A percentile compares a stretch with the other conserved stretches of the same genome.
Evolutionary conservation across 2,797 vertebrate genomes (phyloP).

Genomic region (Ambastaia sidthimunki): DNA sequence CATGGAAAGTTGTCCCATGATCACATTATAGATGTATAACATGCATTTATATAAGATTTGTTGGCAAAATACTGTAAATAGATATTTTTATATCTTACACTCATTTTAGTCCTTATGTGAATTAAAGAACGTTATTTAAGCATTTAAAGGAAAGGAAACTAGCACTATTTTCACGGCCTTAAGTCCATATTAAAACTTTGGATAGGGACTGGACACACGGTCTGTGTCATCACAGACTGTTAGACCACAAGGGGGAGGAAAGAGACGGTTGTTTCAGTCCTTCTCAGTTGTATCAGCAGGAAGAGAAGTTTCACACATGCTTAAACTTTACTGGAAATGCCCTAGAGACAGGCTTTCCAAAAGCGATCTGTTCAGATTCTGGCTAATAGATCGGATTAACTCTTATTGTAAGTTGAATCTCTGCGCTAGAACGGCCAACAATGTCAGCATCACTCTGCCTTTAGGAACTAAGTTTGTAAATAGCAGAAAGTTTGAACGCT

Average conservation of each 20-base stretch:
- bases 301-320: constrained; percentile 34
- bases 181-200: constrained; percentile 66
- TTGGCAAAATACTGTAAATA: constrained; percentile 16
- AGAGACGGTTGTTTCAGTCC: constrained; percentile 61
- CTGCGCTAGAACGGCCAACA: neutral
- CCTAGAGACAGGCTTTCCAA: constrained; percentile 31
- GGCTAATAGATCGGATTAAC: neutral
- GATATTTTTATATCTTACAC: neutral
- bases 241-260: constrained; percentile 76
- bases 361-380: neutral
- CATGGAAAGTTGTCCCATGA: neutral
- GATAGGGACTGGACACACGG: constrained; percentile 50
- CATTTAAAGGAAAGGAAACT: constrained; percentile 55
- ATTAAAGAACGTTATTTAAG: constrained; percentile 50
- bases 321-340: constrained; percentile 52
- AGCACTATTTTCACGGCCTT: constrained; percentile 67
- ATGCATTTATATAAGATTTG: neutral
- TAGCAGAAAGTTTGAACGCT: neutral
- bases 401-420: neutral
- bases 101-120: too few relatives aligned
- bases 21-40: neutral
- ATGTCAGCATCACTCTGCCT: neutral
- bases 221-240: constrained; percentile 63
- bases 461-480: neutral
- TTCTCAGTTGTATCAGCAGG: constrained; percentile 20